These are phyloP conservation scores for Prunella strophiata DNA, from an alignment of 2,797 vertebrate species.

Conservation along the genomic window DNA sequence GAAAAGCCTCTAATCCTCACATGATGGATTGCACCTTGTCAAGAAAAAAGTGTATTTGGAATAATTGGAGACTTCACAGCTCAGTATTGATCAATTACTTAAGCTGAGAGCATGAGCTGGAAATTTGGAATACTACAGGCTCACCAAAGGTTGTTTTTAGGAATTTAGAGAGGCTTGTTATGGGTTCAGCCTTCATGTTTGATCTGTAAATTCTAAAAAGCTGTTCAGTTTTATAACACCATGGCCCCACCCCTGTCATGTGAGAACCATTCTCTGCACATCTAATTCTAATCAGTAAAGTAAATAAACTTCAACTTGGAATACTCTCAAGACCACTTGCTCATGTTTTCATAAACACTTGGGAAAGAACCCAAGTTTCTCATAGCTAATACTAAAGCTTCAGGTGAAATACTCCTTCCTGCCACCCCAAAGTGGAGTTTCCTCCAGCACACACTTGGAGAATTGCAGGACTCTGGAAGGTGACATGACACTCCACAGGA, in stretches of 20 bases:
- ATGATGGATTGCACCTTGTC: background rate
- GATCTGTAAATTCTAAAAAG: constrained; percentile 25
- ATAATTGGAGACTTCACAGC: background rate
- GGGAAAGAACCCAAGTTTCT: background rate
- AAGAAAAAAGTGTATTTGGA: background rate
- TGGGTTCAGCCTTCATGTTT: constrained; percentile 6
- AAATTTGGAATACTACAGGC: background rate
- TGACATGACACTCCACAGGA: background rate
- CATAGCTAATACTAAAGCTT: background rate
- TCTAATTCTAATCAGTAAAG: constrained; percentile 16
- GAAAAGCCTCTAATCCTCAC: background rate
- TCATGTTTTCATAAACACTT: background rate
- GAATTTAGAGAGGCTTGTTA: background rate
- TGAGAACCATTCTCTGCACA: background rate
- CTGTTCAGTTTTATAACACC: constrained; percentile 1
- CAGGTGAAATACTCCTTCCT: background rate
- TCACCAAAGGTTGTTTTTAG: background rate
- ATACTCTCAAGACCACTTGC: constrained; percentile 4
- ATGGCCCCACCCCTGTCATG: background rate
- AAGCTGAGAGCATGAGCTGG: background rate
- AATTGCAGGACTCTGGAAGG: background rate
- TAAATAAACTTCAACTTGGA: constrained; percentile 59
- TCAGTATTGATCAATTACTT: background rate
- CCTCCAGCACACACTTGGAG: background rate
- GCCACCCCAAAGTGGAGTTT: background rate